phyloP scores from a whole-genome alignment of 2,888 invertebrate genomes.

The Eristalis intricaria region DNA sequence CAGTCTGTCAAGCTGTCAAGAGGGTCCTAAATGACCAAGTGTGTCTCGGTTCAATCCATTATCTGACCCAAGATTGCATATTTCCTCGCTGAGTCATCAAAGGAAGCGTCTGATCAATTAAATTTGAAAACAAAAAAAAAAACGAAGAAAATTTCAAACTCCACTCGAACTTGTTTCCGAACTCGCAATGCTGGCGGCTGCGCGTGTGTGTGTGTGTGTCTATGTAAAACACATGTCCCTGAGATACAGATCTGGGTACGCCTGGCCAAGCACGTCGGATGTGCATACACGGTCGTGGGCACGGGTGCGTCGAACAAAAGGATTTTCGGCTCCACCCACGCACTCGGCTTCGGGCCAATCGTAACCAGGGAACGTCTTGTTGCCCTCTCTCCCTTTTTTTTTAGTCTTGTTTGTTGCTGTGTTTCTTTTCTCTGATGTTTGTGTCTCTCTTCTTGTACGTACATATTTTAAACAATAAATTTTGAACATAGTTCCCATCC shows the following conservation, averaged over 20 bases:
- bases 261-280: neutral
- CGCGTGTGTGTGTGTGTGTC: neutral
- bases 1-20: neutral
- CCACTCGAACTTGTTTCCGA: slow-evolving; percentile 3
- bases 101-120: slow-evolving; percentile 22
- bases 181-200: neutral
- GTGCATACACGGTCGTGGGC: neutral
- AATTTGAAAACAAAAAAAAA: slow-evolving; percentile 15
- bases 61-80: slow-evolving; percentile 10
- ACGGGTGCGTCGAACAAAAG: slow-evolving; percentile 37
- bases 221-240: slow-evolving; percentile 22
- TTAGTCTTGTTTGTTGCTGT: slow-evolving; percentile 39
- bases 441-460: slow-evolving; percentile 5
- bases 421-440: slow-evolving; percentile 41
- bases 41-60: neutral
- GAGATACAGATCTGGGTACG: slow-evolving; percentile 16
- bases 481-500: slow-evolving; percentile 21
- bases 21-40: neutral
- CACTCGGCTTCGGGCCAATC: slow-evolving; percentile 50
- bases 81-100: slow-evolving; percentile 12
- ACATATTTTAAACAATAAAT: slow-evolving; percentile 34
- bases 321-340: slow-evolving; percentile 67
- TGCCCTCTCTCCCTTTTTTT: slow-evolving; percentile 31
- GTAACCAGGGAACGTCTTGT: slow-evolving; percentile 31
- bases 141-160: slow-evolving; percentile 6